A percentile compares a stretch with the other conserved stretches of the same genome.
Conservation (phyloP, 1,140 invertebrate genomes). For the Pissodes strobi region DNA sequence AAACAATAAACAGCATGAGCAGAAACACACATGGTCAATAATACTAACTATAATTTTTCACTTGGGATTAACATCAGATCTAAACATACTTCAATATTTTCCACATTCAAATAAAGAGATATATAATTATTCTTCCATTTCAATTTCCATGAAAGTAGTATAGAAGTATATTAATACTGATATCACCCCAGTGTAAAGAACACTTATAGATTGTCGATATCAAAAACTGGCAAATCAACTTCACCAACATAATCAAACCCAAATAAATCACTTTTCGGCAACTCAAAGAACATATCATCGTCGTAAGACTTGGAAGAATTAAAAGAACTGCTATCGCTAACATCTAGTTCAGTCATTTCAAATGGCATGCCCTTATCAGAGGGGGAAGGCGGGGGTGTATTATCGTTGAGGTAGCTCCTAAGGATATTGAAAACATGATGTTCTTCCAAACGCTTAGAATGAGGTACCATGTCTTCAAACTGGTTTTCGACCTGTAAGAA, state of each 20-base stretch:
- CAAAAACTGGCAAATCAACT: background rate
- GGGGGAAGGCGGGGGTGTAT: background rate
- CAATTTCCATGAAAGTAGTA: too few relatives aligned
- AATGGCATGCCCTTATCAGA: background rate
- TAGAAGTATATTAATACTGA: too few relatives aligned
- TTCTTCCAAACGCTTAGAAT: background rate
- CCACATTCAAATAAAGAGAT: too few relatives aligned
- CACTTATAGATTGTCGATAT: background rate
- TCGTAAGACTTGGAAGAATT: background rate
- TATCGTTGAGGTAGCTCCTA: background rate
- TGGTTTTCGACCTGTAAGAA: background rate
- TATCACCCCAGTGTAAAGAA: too few relatives aligned
- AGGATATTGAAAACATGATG: background rate
- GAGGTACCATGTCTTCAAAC: background rate
- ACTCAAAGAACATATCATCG: background rate
- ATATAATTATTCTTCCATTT: too few relatives aligned
- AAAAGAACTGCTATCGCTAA: background rate
- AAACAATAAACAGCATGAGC: too few relatives aligned
- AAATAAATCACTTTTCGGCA: background rate
- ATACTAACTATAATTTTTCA: too few relatives aligned
- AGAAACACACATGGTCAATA: too few relatives aligned
- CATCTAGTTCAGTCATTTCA: background rate
- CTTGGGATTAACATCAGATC: too few relatives aligned
- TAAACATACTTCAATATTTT: too few relatives aligned
- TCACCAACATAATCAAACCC: background rate